Percentiles rank a stretch among this genome's conserved stretches.
Evolutionary conservation across 2,888 invertebrate species (phyloP).

Genomic region (Drosophila lutescens): DNA sequence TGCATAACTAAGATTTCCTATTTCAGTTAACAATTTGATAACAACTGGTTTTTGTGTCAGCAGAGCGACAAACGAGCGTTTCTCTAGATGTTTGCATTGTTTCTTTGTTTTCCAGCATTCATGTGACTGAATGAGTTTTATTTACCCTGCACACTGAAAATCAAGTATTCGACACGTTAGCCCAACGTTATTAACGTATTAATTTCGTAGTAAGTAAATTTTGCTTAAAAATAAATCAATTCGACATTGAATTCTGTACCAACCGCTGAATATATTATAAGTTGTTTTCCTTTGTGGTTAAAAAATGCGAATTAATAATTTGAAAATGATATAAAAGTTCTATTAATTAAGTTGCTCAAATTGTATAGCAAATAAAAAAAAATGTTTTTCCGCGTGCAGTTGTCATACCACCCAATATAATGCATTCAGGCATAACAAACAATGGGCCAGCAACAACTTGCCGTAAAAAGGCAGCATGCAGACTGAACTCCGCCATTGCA

Average conservation of each 20-base stretch:
- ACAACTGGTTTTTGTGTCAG: constrained; percentile 69
- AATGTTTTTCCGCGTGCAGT: constrained; percentile 5
- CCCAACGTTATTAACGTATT: too few species aligned
- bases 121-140: constrained; percentile 7
- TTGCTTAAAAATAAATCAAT: neutral
- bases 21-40: constrained; percentile 78
- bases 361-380: neutral
- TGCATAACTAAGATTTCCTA: constrained; percentile 78
- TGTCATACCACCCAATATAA: constrained; percentile 15
- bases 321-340: too few species aligned
- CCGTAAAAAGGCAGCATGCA: constrained; percentile 50
- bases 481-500: constrained; percentile 14
- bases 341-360: too few species aligned
- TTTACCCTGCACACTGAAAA: constrained; percentile 20
- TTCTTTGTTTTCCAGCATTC: constrained; percentile 14
- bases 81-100: constrained; percentile 44
- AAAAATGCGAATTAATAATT: too few species aligned
- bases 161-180: constrained; percentile 19
- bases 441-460: constrained; percentile 67
- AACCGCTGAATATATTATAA: too few species aligned
- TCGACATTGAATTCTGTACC: neutral
- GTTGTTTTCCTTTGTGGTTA: too few species aligned
- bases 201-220: neutral
- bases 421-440: constrained; percentile 64
- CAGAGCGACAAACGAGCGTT: constrained; percentile 48